Conservation (phyloP, 64 coral and sea anemone genomes). For the Montipora cactus region DNA sequence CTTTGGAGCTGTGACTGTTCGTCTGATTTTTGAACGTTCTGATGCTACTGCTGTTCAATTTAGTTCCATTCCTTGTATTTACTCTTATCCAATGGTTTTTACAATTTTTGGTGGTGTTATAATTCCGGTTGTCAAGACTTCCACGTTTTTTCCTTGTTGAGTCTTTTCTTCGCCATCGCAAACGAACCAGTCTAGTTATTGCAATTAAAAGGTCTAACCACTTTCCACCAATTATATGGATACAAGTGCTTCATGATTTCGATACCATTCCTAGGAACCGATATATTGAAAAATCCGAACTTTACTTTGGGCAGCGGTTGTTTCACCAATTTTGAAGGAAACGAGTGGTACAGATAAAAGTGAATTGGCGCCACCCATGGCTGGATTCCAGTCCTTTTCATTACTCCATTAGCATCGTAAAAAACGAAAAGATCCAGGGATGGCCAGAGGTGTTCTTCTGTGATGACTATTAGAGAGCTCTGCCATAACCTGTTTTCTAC, state of each 20-base stretch:
- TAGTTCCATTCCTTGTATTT: too few relatives aligned
- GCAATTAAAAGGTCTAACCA: neutral
- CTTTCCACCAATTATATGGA: conserved; percentile 32
- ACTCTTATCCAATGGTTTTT: too few relatives aligned
- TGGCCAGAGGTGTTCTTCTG: neutral
- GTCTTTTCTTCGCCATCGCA: too few relatives aligned
- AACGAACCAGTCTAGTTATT: neutral
- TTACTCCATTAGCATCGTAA: conserved; percentile 66
- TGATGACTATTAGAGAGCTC: conserved; percentile 13
- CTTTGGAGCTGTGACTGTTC: too few relatives aligned
- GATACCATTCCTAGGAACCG: conserved; percentile 58
- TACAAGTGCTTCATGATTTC: conserved; percentile 91
- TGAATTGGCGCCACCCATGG: conserved; percentile 62
- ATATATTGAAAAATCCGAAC: conserved; percentile 82
- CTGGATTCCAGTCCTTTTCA: conserved; percentile 72
- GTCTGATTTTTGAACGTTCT: too few relatives aligned
- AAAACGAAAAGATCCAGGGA: conserved; percentile 74
- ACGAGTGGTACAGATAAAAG: conserved; percentile 67
- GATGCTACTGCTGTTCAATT: too few relatives aligned
- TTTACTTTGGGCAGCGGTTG: conserved; percentile 62
- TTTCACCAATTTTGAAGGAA: conserved; percentile 72
- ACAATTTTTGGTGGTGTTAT: too few relatives aligned
- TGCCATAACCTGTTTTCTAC: conserved; percentile 39
- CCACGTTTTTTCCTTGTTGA: too few relatives aligned
- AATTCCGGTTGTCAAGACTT: too few relatives aligned